phyloP scores from a whole-genome alignment of 1,140 invertebrate species.

The Neuroterus valhalla region DNA sequence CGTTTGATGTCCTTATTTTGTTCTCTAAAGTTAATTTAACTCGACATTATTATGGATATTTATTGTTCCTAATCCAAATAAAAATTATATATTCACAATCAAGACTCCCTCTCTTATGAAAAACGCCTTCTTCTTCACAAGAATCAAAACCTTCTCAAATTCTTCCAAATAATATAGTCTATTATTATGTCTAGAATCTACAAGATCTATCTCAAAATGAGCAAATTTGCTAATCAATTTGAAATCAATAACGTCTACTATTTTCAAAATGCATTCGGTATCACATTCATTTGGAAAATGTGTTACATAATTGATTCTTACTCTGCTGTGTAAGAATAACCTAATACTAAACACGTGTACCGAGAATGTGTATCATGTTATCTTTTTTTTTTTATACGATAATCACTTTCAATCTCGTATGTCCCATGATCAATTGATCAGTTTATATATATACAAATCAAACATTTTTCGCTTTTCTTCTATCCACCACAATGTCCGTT shows the following conservation, averaged over 20 bases:
- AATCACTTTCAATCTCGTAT: neutral
- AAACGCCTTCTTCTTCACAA: no score
- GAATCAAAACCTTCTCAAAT: no score
- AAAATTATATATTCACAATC: neutral
- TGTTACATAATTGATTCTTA: conserved; percentile 14
- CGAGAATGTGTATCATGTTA: conserved; percentile 1
- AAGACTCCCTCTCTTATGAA: neutral
- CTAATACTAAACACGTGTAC: conserved; percentile 6
- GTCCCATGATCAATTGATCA: conserved; percentile 31
- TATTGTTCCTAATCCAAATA: no score
- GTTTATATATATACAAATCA: conserved; percentile 63
- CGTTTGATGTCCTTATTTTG: no score
- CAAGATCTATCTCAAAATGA: no score
- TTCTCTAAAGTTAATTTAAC: no score
- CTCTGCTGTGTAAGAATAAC: conserved; percentile 14
- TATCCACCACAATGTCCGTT: conserved; percentile 55
- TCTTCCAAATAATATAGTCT: no score
- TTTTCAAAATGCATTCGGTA: conserved; percentile 18
- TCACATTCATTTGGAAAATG: neutral
- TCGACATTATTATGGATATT: no score
- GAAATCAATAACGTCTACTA: neutral
- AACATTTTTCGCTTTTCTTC: conserved; percentile 46
- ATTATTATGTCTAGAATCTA: no score
- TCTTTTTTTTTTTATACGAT: conserved; percentile 14
- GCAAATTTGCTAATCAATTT: no score